Conservation (phyloP, 2,797 vertebrate genomes). For the Carcharodon carcharias region DNA sequence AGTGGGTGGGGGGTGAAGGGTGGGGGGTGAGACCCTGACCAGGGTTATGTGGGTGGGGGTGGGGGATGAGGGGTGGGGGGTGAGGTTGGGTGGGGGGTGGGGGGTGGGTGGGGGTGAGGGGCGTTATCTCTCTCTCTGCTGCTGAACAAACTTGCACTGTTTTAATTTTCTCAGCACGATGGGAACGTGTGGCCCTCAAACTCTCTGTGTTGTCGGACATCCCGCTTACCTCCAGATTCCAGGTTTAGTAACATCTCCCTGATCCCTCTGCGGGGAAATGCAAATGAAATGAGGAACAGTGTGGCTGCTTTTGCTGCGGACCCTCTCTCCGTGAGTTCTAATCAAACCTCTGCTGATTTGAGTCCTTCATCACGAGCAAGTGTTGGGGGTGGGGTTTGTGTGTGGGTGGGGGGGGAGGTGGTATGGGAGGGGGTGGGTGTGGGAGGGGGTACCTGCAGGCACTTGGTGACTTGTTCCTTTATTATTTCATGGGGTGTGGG, state of each 20-base stretch:
- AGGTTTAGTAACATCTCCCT: slow-evolving; percentile 81
- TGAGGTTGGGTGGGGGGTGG: too few species aligned
- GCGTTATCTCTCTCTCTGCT: neutral
- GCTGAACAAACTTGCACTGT: neutral
- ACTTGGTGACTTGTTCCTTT: neutral
- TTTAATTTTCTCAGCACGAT: slow-evolving; percentile 51
- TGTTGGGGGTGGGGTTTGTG: neutral
- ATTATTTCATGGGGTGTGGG: too few species aligned
- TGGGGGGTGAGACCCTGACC: too few species aligned
- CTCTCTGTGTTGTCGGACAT: slow-evolving; percentile 52
- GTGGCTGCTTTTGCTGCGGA: slow-evolving; percentile 81
- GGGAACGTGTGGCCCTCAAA: slow-evolving; percentile 78
- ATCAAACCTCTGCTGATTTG: neutral
- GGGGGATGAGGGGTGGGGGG: too few species aligned
- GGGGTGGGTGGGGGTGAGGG: too few species aligned
- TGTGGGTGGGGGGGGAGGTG: neutral
- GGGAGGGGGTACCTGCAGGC: too few species aligned
- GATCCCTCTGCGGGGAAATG: slow-evolving; percentile 84
- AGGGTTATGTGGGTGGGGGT: too few species aligned
- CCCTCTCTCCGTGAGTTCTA: slow-evolving; percentile 76
- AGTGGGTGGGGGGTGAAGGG: too few species aligned
- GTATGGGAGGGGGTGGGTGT: too few species aligned
- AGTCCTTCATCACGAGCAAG: neutral
- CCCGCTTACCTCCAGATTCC: slow-evolving; percentile 58
- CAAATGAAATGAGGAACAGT: slow-evolving; percentile 92